Conservation (phyloP, 37 sponge, comb jelly and placozoan genomes). For the Spongilla lacustris region DNA sequence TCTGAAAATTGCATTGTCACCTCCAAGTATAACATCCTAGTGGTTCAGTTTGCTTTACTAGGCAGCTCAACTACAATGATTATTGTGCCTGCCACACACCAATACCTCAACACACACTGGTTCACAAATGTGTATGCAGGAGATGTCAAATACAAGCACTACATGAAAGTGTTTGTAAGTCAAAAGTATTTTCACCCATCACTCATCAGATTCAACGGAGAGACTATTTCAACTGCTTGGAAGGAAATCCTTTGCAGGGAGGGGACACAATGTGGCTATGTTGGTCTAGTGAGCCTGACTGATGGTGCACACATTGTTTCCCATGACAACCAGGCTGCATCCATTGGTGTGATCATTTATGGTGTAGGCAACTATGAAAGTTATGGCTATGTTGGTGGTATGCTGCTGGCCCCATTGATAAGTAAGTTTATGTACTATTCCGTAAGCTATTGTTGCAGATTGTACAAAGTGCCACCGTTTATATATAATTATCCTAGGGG, state of each 20-base stretch:
- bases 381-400: constrained; percentile 47
- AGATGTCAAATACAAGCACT: not conserved
- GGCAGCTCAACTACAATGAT: constrained; percentile 48
- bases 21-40: not conserved
- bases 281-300: not conserved
- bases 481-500: too few species aligned
- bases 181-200: not conserved
- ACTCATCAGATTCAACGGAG: constrained; percentile 17
- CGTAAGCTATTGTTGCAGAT: too few species aligned
- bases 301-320: not conserved
- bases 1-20: not conserved
- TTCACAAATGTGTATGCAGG: not conserved
- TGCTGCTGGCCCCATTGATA: constrained; percentile 8
- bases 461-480: too few species aligned
- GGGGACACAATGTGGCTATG: constrained; percentile 1
- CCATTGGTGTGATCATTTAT: constrained; percentile 30
- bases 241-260: not conserved
- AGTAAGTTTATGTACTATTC: too few species aligned
- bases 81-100: constrained; percentile 50
- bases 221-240: not conserved
- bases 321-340: not conserved
- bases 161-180: constrained; percentile 30
- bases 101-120: constrained; percentile 34
- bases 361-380: constrained; percentile 15
- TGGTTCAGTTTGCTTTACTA: constrained; percentile 15